Base-by-base conservation (phyloP, 2,113 vertebrate species). In the Paramisgurnus dabryanus region DNA sequence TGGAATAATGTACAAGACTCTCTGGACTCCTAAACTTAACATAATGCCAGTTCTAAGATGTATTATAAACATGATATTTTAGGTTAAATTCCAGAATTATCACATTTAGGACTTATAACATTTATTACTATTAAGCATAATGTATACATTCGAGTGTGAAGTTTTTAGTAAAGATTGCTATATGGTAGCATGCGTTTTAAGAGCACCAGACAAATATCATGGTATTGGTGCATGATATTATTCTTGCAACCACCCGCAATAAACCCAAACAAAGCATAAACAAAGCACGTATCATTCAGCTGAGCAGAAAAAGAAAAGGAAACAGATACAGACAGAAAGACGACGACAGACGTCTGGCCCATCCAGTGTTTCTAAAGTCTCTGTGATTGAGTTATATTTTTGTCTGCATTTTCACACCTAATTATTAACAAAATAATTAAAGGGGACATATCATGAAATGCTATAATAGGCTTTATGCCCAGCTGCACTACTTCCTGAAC, bases 141-240 rank as follows among this genome's bases (percentile, higher is more conserved):
- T 27, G 27, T 27, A 27, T 27, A 27, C 1, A 27, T 27, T 27
- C 27, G 27, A 27, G 27, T 27, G 27, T 2, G n/a, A n/a, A 27
- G 27, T 27, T 27, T 27, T 27, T 27, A 27, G 27, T 27, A 27
- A 27, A 27, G 27, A 27, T 27, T 27, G 27, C 1, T 27, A 27
- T 27, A 27, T 27, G 12, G 50, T 13, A 53, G 50, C 50, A 8
- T 18, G 15, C 15, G n/a, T 58, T 5, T 18, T 58, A 18, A 75
- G 41, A 17, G 40, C 47, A 15, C 13, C 72, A 75, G 63, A 43
- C 72, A 27, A 49, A 63, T 34, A 47, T 27, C 58, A 75, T 61
- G 72, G 41, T 45, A 60, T 3, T 22, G 27, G n/a, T 71, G 17
- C 7, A 7, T 12, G 5, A 58, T 17, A 27, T 15, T n/a, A 58